Conservation (phyloP, 2,797 vertebrate species). For the Aotus griseimembra region DNA sequence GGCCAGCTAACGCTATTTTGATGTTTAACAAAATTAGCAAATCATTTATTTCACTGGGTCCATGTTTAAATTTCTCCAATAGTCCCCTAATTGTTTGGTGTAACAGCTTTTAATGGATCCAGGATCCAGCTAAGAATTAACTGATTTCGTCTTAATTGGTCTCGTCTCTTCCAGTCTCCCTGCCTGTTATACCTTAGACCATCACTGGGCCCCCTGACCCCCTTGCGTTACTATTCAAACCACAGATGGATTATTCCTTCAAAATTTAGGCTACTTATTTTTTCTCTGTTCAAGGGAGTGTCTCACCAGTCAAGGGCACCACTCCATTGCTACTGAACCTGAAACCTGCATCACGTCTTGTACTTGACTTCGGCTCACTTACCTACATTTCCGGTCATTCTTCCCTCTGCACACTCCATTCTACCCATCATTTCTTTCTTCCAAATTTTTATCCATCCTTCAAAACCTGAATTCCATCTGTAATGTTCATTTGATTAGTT, state of each 20-base stretch:
- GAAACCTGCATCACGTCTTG: accelerated
- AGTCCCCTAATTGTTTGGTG: background rate
- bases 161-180: background rate
- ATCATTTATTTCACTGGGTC: background rate
- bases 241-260: too few species aligned
- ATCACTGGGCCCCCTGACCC: background rate
- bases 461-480: background rate
- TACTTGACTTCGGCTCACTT: background rate
- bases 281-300: background rate
- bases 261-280: background rate
- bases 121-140: background rate
- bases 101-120: background rate
- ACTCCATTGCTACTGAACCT: background rate
- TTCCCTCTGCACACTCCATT: background rate
- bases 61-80: background rate
- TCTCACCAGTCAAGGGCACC: too few species aligned
- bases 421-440: too few species aligned
- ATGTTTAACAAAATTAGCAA: background rate
- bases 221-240: background rate
- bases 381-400: accelerated
- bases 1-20: background rate
- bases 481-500: background rate
- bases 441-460: background rate
- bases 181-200: background rate
- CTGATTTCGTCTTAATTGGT: background rate